phyloP scores from a whole-genome alignment of 2,797 vertebrate genomes.

The Liasis olivaceus region DNA sequence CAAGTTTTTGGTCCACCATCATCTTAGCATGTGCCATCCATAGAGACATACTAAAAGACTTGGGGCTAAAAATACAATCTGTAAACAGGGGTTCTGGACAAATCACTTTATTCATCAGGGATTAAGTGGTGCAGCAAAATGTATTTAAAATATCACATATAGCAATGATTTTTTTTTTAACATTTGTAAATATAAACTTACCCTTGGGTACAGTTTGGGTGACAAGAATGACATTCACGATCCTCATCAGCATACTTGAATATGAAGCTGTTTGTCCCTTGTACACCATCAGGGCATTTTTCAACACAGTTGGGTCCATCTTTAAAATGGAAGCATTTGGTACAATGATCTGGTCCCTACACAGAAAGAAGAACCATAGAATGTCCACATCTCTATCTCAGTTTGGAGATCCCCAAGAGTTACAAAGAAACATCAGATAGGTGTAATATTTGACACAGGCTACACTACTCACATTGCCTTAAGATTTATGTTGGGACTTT shows the following conservation, averaged over 20 bases:
- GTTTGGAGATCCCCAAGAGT: neutral
- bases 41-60: neutral
- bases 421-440: neutral
- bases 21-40: neutral
- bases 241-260: conserved; percentile 96
- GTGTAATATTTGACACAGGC: neutral
- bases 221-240: conserved; percentile 92
- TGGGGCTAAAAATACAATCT: neutral
- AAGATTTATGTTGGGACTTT: neutral
- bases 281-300: conserved; percentile 94
- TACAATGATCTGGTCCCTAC: conserved; percentile 93
- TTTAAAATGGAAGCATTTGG: conserved; percentile 93
- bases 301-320: conserved; percentile 97
- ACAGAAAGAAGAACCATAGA: neutral
- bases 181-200: conserved; percentile 68
- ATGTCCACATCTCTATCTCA: neutral
- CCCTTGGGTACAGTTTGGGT: conserved; percentile 96
- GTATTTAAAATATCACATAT: neutral
- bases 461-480: neutral
- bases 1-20: neutral
- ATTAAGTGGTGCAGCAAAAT: neutral
- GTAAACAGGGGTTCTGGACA: neutral
- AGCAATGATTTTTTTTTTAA: neutral
- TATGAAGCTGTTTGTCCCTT: conserved; percentile 94
- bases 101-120: neutral